Base-by-base conservation (phyloP, 2,113 vertebrate genomes). In the Hyperopisus bebe region DNA sequence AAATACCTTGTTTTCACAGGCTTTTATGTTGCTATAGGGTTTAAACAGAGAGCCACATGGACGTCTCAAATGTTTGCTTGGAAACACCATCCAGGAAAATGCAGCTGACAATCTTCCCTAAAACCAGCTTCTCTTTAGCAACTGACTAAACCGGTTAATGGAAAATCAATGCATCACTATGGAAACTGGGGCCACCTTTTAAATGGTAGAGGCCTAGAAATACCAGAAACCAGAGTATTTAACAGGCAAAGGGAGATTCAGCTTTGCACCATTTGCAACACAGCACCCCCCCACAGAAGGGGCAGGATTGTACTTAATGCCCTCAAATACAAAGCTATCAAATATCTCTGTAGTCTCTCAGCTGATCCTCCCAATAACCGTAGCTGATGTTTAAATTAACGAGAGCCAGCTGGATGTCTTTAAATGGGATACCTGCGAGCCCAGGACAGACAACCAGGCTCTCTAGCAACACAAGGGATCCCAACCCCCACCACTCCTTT, bases 181-280 rank as follows among this genome's bases (percentile, higher is more conserved):
- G 90, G 91, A 90, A 92, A 92, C 92, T 47, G 42, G 47, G 88
- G 89, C 53, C 87, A 88, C 50, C 70, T 88, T 91, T 87, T 77
- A 50, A 84, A 90, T 86, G 39, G 55, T 7, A 24, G 85, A 24
- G 85, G 31, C 27, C 87, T 66, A 47, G 66, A 91, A 91, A 91
- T 91, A 86, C 90, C n/a, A 10, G 19, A 48, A 48, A 84, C 17
- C 11, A 42, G 13, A 47, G 47, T 85, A 15, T 11, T n/a, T 21
- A 84, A 47, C 46, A 47, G 21, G 46, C 17, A 27, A 87, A 31
- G 85, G 19, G 48, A 35, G 50, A 80, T 35, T 80, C 31, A 80
- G 48, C 85, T 48, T 27, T 31, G 24, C 11, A 0, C 24, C 13
- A 70, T 70, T 70, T 70, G 62, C 10, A 31, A 70, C n/a, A 70